Evolutionary conservation across 2,797 vertebrate genomes (phyloP).

Genomic region (Molossus alvarezi): DNA sequence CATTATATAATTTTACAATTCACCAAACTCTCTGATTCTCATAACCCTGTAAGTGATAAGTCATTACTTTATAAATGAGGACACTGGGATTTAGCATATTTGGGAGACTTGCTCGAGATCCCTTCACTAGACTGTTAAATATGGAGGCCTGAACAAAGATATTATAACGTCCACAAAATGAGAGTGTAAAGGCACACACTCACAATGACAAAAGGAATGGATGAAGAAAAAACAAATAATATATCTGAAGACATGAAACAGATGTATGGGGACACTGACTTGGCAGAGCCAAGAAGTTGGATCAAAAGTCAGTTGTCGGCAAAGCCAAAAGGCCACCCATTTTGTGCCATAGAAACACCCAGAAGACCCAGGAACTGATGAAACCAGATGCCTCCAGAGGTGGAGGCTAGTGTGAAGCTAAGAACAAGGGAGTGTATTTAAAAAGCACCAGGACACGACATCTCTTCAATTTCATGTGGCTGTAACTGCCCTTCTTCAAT

Average conservation of each 20-base stretch:
- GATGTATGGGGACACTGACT: background rate
- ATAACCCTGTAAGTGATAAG: background rate
- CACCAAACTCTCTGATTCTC: conserved; percentile 20
- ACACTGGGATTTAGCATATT: conserved; percentile 5
- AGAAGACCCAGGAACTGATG: background rate
- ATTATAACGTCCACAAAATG: conserved; percentile 15
- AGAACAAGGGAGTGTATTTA: background rate
- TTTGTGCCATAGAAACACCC: background rate
- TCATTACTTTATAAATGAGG: background rate
- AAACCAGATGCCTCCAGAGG: background rate
- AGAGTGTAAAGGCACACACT: background rate
- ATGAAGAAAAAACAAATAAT: background rate
- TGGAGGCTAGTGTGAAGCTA: background rate
- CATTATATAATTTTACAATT: conserved; percentile 8
- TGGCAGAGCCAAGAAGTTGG: background rate
- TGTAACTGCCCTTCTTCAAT: background rate
- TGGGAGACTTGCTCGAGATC: background rate
- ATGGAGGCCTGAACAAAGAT: background rate
- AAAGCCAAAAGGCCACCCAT: background rate
- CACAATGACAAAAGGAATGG: background rate
- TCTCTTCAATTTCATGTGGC: background rate
- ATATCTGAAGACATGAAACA: background rate
- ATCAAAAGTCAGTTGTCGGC: background rate
- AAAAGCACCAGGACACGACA: background rate
- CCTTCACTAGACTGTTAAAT: background rate